These are phyloP conservation scores for Pyrocoelia pectoralis DNA, from an alignment of 2,888 invertebrate species.

Conservation along the genomic window DNA sequence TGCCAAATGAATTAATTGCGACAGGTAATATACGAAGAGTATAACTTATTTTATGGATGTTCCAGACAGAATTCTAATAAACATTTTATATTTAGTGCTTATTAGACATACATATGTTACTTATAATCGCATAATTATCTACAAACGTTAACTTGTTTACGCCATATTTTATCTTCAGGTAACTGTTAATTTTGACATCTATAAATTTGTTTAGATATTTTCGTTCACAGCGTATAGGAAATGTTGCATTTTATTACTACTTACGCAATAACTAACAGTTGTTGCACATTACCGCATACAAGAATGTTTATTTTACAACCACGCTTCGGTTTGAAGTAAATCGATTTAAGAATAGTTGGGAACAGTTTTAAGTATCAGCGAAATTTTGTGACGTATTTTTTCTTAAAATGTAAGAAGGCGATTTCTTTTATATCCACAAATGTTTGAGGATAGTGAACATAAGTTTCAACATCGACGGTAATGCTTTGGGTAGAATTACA, in stretches of 20 bases:
- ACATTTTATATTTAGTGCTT: conserved; percentile 38
- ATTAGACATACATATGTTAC: conserved; percentile 32
- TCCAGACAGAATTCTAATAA: conserved; percentile 30
- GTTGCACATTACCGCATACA: neutral
- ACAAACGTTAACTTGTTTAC: conserved; percentile 37
- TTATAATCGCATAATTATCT: conserved; percentile 37
- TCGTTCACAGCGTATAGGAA: neutral
- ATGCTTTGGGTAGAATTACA: conserved; percentile 52
- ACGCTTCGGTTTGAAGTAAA: neutral
- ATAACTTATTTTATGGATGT: conserved; percentile 26
- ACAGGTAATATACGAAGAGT: conserved; percentile 26
- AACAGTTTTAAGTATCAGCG: too few species aligned
- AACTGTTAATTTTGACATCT: neutral
- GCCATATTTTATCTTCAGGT: conserved; percentile 6
- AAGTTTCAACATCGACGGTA: conserved; percentile 33
- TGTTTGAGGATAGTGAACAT: conserved; percentile 25
- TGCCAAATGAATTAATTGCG: conserved; percentile 53
- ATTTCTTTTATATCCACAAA: neutral
- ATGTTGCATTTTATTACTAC: neutral
- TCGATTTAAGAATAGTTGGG: too few species aligned
- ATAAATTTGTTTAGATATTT: conserved; percentile 3
- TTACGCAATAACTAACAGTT: neutral
- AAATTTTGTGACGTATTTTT: too few species aligned
- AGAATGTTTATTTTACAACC: neutral
- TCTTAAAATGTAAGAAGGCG: neutral